Percentiles rank a stretch among this genome's conserved stretches.
Conservation (phyloP, 2,888 invertebrate genomes). For the Morinoia aosen region DNA sequence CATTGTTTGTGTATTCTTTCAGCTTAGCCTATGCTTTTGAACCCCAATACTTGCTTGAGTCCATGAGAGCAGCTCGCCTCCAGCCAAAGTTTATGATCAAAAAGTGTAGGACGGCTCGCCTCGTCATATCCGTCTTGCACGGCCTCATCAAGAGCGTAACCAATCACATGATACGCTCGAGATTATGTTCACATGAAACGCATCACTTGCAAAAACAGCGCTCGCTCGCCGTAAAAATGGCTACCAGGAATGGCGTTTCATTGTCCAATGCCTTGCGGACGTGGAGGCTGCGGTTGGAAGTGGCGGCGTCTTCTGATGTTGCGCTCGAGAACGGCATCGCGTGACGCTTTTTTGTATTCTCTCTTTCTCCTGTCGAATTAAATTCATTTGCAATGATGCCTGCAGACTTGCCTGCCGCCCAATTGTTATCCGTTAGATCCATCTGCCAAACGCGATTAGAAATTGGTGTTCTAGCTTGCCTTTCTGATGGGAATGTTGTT, state of each 20-base stretch:
- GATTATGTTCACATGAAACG: slow-evolving; percentile 52
- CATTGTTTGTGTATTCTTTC: neutral
- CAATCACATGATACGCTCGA: slow-evolving; percentile 47
- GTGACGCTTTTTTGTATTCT: slow-evolving; percentile 31
- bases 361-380: slow-evolving; percentile 41
- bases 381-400: slow-evolving; percentile 22
- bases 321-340: neutral
- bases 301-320: slow-evolving; percentile 37
- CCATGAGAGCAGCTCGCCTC: neutral
- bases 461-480: neutral
- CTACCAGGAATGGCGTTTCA: slow-evolving; percentile 37
- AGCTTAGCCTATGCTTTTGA: neutral
- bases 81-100: neutral
- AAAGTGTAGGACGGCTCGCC: slow-evolving; percentile 1
- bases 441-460: neutral
- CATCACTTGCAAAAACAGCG: slow-evolving; percentile 45
- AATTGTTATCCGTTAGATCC: neutral
- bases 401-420: neutral
- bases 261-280: slow-evolving; percentile 45
- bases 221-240: slow-evolving; percentile 15
- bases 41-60: neutral
- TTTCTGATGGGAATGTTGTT: neutral
- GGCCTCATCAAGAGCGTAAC: slow-evolving; percentile 51
- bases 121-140: slow-evolving; percentile 49
- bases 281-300: neutral